phyloP scores from a whole-genome alignment of 2,797 vertebrate species.

The Acanthurus leucopareius region DNA sequence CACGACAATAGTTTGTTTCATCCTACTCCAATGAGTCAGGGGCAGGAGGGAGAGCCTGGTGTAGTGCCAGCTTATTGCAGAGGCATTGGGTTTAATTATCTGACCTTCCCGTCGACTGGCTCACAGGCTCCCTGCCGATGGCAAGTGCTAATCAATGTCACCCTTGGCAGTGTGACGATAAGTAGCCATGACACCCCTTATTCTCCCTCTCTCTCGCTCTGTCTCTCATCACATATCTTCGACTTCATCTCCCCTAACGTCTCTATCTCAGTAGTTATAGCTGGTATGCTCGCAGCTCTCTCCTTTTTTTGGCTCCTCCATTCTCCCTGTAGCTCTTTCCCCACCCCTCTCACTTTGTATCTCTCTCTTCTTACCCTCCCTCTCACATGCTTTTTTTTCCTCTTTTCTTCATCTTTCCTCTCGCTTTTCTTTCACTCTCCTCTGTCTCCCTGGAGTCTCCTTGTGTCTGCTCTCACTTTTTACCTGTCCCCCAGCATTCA shows the following conservation, averaged over 20 bases:
- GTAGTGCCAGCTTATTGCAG: constrained; percentile 63
- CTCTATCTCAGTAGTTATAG: constrained; percentile 35
- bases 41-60: constrained; percentile 54
- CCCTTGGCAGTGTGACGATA: constrained; percentile 70
- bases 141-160: constrained; percentile 78
- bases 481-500: constrained; percentile 33
- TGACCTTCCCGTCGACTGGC: constrained; percentile 70
- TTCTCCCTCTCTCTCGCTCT: constrained; percentile 40
- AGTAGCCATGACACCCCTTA: constrained; percentile 70
- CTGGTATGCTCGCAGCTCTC: constrained; percentile 20
- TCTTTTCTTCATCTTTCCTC: constrained; percentile 25
- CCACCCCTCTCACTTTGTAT: not conserved
- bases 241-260: constrained; percentile 48
- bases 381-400: constrained; percentile 9
- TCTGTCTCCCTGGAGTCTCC: constrained; percentile 39
- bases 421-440: constrained; percentile 7
- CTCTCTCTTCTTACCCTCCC: constrained; percentile 3
- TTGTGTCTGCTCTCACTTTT: constrained; percentile 38
- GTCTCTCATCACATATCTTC: constrained; percentile 54
- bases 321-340: constrained; percentile 9
- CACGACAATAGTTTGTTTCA: constrained; percentile 23
- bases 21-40: constrained; percentile 6
- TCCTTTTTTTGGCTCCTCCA: constrained; percentile 18
- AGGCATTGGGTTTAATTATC: constrained; percentile 79
- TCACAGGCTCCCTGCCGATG: constrained; percentile 60